Base-by-base conservation (phyloP, 2,797 vertebrate species). In the Pipistrellus pipistrellus region DNA sequence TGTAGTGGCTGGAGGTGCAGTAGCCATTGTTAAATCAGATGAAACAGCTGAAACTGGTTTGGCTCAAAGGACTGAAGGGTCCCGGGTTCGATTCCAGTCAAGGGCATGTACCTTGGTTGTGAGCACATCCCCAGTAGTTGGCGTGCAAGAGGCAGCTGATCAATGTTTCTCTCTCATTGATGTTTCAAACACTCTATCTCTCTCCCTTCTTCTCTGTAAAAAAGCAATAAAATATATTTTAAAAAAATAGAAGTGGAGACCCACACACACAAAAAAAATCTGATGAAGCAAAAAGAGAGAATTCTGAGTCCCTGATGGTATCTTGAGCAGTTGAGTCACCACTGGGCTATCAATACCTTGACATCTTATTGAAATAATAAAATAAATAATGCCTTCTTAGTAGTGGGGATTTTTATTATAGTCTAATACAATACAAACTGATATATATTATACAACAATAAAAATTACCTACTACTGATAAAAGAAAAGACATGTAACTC, bases 371-470 rank as follows among this genome's bases (percentile, higher is more conserved):
- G 53, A 81, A 8, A 41, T n/a, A 72, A 85, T 69, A 75, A 85
- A 95, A 80, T 38, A 66, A 73, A 32, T 51, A 53, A 72, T 71
- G 27, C 6, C 38, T 85, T 91, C 15, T 12, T 57, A 10, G 4
- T 78, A n/a, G 5, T 55, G 68, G 14, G 12, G 35, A 66, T 66
- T 85, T 88, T 53, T 73, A 73, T 80, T 88, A 84, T 13, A 41
- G 30, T 55, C 62, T 20, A 62, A 88, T 84, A n/a, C 30, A 38
- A 68, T 88, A 41, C 66, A 95, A 87, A 88, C 5, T 73, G 57
- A 62, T 68, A 73, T 14, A 27, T 87, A 73, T 25, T 14, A 27
- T 87, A 73, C 25, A 51, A 68, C 25, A 76, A 83, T 93, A 80
- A 73, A 90, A 62, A 32, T 73, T 83, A 23, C 53, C 32, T 18